phyloP scores from a whole-genome alignment of 2,888 invertebrate genomes.

The Phortica okadai region DNA sequence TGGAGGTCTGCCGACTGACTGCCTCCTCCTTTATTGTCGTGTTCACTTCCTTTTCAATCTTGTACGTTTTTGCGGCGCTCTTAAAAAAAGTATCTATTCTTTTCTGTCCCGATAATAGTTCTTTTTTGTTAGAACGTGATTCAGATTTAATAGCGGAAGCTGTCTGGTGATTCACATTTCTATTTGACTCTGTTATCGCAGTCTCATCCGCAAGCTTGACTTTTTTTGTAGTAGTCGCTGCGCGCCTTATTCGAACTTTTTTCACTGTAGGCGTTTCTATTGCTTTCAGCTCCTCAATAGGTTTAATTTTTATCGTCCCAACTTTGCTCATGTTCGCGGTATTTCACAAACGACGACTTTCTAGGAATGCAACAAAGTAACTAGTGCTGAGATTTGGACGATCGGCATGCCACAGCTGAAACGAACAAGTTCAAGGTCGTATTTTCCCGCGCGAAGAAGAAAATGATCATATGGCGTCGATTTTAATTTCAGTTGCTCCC shows the following conservation, averaged over 20 bases:
- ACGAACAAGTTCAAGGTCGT: background rate
- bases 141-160: conserved; percentile 17
- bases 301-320: conserved; percentile 19
- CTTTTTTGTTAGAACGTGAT: conserved; percentile 54
- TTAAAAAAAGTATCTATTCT: conserved; percentile 67
- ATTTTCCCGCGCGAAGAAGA: background rate
- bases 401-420: background rate
- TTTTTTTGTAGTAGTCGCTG: conserved; percentile 55
- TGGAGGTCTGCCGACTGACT: background rate
- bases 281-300: background rate
- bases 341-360: background rate
- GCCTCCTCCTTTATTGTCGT: background rate
- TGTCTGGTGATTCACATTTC: too few species aligned
- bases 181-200: background rate
- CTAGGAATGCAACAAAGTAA: background rate
- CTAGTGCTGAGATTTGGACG: background rate
- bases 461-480: background rate
- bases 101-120: conserved; percentile 58
- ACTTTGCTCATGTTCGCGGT: background rate
- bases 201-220: background rate
- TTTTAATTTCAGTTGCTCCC: background rate
- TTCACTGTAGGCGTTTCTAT: conserved; percentile 50
- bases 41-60: conserved; percentile 42
- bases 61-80: conserved; percentile 56
- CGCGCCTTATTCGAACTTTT: conserved; percentile 42